Percentiles rank a stretch among this genome's conserved stretches.
These are phyloP conservation scores for Mactromeris polynyma DNA, from an alignment of 2,888 invertebrate genomes.

Conservation along the genomic window DNA sequence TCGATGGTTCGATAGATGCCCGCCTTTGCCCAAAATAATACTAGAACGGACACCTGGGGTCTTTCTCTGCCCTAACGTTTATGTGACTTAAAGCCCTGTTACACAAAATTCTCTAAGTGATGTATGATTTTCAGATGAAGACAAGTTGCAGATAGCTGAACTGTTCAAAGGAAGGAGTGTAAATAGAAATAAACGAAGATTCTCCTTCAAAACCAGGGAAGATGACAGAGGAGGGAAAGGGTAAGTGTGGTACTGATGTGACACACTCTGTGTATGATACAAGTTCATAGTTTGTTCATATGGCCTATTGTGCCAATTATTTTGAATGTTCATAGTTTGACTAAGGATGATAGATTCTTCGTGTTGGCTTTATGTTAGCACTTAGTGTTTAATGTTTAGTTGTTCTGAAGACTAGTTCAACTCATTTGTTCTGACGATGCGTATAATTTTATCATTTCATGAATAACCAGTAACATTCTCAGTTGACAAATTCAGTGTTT, in stretches of 20 bases:
- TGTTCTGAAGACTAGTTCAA: background rate
- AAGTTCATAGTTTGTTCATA: background rate
- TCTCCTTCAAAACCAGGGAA: slow-evolving; percentile 83
- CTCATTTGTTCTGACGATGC: background rate
- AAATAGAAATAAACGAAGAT: slow-evolving; percentile 80
- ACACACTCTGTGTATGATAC: background rate
- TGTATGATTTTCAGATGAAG: slow-evolving; percentile 78
- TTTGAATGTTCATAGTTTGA: slow-evolving; percentile 3
- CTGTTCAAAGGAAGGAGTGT: slow-evolving; percentile 79
- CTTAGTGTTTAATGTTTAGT: background rate
- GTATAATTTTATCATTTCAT: background rate
- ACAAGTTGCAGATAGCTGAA: slow-evolving; percentile 79
- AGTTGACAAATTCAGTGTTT: background rate
- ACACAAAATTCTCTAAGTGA: no score
- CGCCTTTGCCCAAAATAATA: no score
- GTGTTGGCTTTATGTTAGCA: background rate
- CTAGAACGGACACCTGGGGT: no score
- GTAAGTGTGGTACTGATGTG: slow-evolving; percentile 66
- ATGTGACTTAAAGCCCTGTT: no score
- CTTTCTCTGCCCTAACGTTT: no score
- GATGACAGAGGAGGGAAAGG: slow-evolving; percentile 81
- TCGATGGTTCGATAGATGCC: no score
- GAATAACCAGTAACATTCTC: background rate
- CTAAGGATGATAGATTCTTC: background rate
- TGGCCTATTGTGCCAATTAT: background rate